phyloP scores from a whole-genome alignment of 2,888 invertebrate genomes.

The Dexiosoma caninum region DNA sequence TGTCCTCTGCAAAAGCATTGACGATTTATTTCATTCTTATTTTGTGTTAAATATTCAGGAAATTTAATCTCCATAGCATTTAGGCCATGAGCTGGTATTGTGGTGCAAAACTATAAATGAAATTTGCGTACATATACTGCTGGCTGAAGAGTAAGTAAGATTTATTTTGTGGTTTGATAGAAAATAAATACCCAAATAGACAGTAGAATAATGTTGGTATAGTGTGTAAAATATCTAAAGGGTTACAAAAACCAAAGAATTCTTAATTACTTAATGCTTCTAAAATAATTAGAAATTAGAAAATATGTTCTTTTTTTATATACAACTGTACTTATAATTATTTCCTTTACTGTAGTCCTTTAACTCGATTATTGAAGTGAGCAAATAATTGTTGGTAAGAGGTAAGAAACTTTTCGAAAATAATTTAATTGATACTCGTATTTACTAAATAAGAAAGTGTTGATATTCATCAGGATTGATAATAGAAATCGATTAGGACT shows the following conservation, averaged over 20 bases:
- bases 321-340: neutral
- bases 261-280: no score
- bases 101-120: neutral
- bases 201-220: neutral
- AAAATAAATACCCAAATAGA: constrained; percentile 10
- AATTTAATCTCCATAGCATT: constrained; percentile 51
- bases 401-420: constrained; percentile 14
- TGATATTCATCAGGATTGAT: constrained; percentile 41
- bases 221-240: neutral
- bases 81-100: constrained; percentile 11
- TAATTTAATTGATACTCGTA: constrained; percentile 48
- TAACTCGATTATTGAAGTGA: neutral
- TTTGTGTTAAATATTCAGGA: constrained; percentile 42
- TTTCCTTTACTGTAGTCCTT: neutral
- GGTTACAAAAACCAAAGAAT: neutral
- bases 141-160: constrained; percentile 22
- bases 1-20: constrained; percentile 1
- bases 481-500: constrained; percentile 53
- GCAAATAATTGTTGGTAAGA: neutral
- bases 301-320: no score
- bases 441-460: constrained; percentile 27
- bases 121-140: neutral
- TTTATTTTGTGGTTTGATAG: constrained; percentile 42
- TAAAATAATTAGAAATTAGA: no score
- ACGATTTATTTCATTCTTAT: constrained; percentile 21